Base-by-base conservation (phyloP, 2,888 invertebrate genomes). In the Pecten maximus region DNA sequence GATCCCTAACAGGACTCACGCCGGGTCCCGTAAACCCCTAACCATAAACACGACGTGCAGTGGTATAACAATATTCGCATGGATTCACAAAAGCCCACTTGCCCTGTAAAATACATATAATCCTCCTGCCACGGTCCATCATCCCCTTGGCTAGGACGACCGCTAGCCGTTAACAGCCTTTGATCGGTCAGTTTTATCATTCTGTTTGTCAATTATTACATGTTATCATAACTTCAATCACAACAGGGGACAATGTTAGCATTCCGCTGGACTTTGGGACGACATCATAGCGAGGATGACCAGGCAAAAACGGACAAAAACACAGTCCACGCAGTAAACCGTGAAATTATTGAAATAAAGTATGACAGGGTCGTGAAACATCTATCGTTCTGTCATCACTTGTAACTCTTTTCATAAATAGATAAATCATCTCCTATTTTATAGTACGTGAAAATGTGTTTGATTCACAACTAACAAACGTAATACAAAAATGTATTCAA, bases 121-220 rank as follows among this genome's bases (percentile, higher is more conserved):
- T 74, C 74, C 74, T 16, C 10, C 74, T 19, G 35, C 74, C 12
- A 74, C 74, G 74, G 74, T 28, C 74, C 74, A 74, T 74, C 28
- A 35, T 74, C 35, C 74, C 15, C 35, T 28, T 74, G 35, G 35
- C 35, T 28, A 8, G 74, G 35, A 74, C 74, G 35, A 35, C 35
- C 74, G 16, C 74, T 3, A 74, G 74, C 10, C 74, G 28, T 74
- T 74, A 35, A 74, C 74, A 35, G 74, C 15, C 74, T 74, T 74
- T 74, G 74, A 74, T 74, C 74, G 74, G 74, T 74, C 74, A 74
- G 74, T 74, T 74, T 74, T 74, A 74, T 74, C 74, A 74, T 23
- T 74, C 35, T 74, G 35, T 74, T 28, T 74, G 74, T 74, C 74
- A 74, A 74, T 74, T 74, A 74, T 74, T 74, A 74, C 74, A 74